Conservation (phyloP, 2,888 invertebrate genomes). For the Eretmocerus hayati region DNA sequence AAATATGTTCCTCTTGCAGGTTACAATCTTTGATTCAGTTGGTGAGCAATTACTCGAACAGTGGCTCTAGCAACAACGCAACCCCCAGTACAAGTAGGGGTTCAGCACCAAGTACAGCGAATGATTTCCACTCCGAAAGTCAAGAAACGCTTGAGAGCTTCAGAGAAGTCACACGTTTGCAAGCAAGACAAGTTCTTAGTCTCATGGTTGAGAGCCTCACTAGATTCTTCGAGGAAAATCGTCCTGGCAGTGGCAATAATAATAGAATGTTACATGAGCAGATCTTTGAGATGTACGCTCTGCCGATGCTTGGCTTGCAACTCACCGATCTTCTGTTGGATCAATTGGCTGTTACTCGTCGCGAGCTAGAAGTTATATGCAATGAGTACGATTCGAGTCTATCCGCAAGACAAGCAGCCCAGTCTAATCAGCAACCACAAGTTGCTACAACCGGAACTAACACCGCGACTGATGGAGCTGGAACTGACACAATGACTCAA, state of each 20-base stretch:
- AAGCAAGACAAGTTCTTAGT: conserved; percentile 45
- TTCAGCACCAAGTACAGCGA: background rate
- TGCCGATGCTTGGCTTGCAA: conserved; percentile 48
- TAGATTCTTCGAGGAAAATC: conserved; percentile 47
- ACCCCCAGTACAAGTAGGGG: too few relatives aligned
- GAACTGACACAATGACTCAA: background rate
- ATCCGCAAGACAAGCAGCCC: background rate
- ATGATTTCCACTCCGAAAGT: conserved; percentile 13
- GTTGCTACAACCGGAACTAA: conserved; percentile 2
- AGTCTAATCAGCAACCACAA: background rate
- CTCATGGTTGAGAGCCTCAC: conserved; percentile 48
- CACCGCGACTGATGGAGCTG: background rate
- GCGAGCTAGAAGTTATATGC: conserved; percentile 32
- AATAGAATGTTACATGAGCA: conserved; percentile 28
- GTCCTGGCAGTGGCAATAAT: conserved; percentile 30
- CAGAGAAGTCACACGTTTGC: conserved; percentile 28
- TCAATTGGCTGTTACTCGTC: conserved; percentile 40
- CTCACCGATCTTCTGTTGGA: conserved; percentile 49
- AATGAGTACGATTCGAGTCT: background rate
- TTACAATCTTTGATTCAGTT: conserved; percentile 32
- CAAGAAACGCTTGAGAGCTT: conserved; percentile 29
- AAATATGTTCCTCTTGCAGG: too few relatives aligned
- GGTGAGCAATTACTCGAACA: too few relatives aligned
- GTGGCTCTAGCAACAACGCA: background rate
- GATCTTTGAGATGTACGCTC: conserved; percentile 29